Percentiles rank a stretch among this genome's conserved stretches.
These are phyloP conservation scores for Eristalinus aeneus DNA, from an alignment of 2,888 invertebrate genomes.

Conservation along the genomic window DNA sequence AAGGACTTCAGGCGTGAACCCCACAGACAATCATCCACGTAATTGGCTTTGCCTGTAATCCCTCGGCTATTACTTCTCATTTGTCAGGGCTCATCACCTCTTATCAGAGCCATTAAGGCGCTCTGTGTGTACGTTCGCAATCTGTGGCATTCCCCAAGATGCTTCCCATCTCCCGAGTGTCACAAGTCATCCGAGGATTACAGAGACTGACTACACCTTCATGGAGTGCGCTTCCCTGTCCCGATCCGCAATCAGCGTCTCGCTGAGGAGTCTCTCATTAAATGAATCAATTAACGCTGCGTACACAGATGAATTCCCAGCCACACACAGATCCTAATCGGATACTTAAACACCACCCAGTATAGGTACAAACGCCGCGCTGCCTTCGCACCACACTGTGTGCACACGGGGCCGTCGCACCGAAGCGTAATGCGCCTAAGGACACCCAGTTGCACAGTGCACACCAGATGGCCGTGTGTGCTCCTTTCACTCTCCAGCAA, in stretches of 20 bases:
- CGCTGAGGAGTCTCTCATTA: slow-evolving; percentile 53
- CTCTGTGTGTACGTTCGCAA: background rate
- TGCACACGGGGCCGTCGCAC: background rate
- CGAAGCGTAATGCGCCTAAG: background rate
- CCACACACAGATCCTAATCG: slow-evolving; percentile 39
- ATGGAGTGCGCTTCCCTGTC: slow-evolving; percentile 25
- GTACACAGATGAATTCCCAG: slow-evolving; percentile 6
- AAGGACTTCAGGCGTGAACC: background rate
- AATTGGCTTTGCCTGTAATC: background rate
- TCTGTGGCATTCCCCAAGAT: background rate
- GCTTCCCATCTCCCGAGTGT: background rate
- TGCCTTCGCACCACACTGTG: background rate
- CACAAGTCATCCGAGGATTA: background rate
- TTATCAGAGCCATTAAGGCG: background rate
- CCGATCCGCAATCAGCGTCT: slow-evolving; percentile 4
- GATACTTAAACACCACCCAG: slow-evolving; percentile 39
- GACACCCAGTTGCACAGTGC: background rate
- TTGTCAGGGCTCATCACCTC: background rate
- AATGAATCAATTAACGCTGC: slow-evolving; percentile 58
- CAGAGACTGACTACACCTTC: background rate
- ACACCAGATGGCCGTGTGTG: background rate
- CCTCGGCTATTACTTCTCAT: background rate
- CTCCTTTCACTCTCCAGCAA: background rate
- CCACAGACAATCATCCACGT: background rate
- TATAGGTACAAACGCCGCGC: background rate